Conservation (phyloP, 2,888 invertebrate species). For the Drosophila multiciliata region DNA sequence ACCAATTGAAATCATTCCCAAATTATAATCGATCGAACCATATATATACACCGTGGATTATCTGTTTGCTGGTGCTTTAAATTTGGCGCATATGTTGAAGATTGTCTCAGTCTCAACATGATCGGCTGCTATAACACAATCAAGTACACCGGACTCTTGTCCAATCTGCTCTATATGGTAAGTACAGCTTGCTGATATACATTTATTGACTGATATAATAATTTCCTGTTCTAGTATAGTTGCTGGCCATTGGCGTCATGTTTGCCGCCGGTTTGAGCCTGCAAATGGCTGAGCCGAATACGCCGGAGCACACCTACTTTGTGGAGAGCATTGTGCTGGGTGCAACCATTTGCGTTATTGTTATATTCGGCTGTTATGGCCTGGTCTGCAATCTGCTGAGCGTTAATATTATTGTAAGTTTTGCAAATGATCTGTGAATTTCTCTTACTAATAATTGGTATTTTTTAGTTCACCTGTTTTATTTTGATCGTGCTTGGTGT, state of each 20-base stretch:
- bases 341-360: conserved; percentile 74
- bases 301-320: conserved; percentile 79
- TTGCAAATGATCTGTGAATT: no score
- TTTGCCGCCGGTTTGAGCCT: conserved; percentile 69
- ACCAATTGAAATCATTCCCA: background rate
- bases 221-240: conserved; percentile 39
- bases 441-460: background rate
- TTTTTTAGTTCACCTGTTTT: conserved; percentile 71
- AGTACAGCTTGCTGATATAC: conserved; percentile 19
- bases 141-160: conserved; percentile 73
- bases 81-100: conserved; percentile 40
- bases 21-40: background rate
- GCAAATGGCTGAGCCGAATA: conserved; percentile 73
- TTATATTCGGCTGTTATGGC: conserved; percentile 81
- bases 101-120: conserved; percentile 63
- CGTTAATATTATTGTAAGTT: conserved; percentile 75
- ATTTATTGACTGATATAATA: background rate
- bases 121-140: conserved; percentile 72
- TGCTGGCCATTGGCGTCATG: conserved; percentile 74
- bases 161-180: conserved; percentile 79
- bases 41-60: conserved; percentile 45
- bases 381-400: conserved; percentile 73
- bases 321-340: conserved; percentile 78
- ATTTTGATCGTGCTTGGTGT: conserved; percentile 71
- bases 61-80: conserved; percentile 56